Evolutionary conservation across 2,113 vertebrate genomes (phyloP).

Genomic region (Microtus pennsylvanicus): DNA sequence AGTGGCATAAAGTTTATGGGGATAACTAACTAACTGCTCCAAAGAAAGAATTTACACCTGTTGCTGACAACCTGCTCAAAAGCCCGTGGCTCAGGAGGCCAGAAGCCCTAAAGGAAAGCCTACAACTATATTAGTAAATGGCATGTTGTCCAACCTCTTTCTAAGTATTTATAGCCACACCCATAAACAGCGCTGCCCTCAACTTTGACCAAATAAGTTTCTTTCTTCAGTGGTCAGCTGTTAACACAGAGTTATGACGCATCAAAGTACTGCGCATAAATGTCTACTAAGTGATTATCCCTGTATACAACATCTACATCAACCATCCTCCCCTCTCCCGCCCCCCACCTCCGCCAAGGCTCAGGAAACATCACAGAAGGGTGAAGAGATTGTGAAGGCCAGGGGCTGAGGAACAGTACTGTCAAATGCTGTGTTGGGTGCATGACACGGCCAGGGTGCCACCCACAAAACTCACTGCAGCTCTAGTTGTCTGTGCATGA

Average conservation of each 20-base stretch:
- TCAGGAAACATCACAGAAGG: not conserved
- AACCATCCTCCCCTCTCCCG: not conserved
- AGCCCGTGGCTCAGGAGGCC: not conserved
- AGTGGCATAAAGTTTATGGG: not conserved
- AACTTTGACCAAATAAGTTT: not conserved
- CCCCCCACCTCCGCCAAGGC: not conserved
- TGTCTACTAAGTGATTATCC: not conserved
- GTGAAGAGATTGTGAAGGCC: not conserved
- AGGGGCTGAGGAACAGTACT: not conserved
- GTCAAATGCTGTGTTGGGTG: too few species aligned
- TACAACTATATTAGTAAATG: not conserved
- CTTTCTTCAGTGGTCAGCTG: not conserved
- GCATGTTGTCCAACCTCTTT: not conserved
- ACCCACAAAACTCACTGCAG: not conserved
- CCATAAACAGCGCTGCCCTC: not conserved
- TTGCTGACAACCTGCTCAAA: not conserved
- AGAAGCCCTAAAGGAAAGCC: not conserved
- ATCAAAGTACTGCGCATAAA: not conserved
- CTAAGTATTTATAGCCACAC: not conserved
- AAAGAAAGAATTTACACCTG: not conserved
- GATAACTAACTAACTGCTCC: not conserved
- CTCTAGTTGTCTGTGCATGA: not conserved
- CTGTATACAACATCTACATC: not conserved
- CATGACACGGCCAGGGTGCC: too few species aligned
- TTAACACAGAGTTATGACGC: not conserved